Evolutionary conservation across 92 coral and sea anemone genomes (phyloP).

Genomic region (Metridium senile): DNA sequence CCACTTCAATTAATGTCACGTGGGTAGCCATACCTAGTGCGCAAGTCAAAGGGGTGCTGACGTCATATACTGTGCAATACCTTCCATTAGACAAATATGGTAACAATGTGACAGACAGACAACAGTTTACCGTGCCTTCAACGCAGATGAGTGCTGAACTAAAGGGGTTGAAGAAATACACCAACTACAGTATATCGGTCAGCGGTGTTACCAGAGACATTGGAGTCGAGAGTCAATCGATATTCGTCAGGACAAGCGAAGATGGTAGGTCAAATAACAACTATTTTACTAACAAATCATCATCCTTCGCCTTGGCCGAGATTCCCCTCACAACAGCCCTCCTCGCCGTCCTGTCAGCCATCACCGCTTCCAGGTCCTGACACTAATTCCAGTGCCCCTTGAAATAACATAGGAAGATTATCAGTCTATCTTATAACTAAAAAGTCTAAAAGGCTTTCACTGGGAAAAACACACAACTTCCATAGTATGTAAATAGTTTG

Average conservation of each 20-base stretch:
- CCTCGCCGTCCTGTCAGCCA: too few species aligned
- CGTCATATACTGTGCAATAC: conserved; percentile 56
- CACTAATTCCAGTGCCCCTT: too few species aligned
- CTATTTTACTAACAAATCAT: background rate
- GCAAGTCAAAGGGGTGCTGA: conserved; percentile 68
- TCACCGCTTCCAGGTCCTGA: too few species aligned
- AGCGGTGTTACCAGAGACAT: conserved; percentile 59
- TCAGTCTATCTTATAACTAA: too few species aligned
- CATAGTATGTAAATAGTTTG: too few species aligned
- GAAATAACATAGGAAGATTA: too few species aligned
- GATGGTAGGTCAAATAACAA: conserved; percentile 56
- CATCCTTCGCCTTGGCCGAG: background rate
- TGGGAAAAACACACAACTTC: background rate
- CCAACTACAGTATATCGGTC: conserved; percentile 65
- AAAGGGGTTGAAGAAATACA: conserved; percentile 48
- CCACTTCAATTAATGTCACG: conserved; percentile 56
- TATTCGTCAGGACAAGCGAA: conserved; percentile 58
- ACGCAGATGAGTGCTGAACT: conserved; percentile 50
- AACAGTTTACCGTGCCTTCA: conserved; percentile 11
- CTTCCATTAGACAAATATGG: conserved; percentile 23
- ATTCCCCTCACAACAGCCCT: too few species aligned
- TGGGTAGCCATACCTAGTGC: conserved; percentile 63
- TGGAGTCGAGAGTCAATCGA: conserved; percentile 60
- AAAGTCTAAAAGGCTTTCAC: too few species aligned
- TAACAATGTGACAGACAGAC: conserved; percentile 13